A percentile compares a stretch with the other conserved stretches of the same genome.
phyloP scores from a whole-genome alignment of 2,888 invertebrate genomes.

The Antheraea yamamai region DNA sequence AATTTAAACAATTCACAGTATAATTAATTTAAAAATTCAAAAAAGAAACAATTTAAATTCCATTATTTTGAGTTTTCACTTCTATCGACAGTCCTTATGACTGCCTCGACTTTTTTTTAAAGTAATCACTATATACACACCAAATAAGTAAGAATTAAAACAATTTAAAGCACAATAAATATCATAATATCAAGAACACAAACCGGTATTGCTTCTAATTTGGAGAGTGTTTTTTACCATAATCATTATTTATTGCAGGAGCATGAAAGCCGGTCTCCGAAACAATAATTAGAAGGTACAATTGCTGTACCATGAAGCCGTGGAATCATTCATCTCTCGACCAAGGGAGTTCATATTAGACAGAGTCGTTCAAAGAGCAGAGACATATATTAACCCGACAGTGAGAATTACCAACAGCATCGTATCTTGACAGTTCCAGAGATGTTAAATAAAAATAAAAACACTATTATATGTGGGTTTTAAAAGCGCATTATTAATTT shows the following conservation, averaged over 20 bases:
- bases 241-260: not conserved
- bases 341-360: not conserved
- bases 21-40: too few species aligned
- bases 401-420: not conserved
- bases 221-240: not conserved
- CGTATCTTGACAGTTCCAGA: not conserved
- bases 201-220: constrained; percentile 4
- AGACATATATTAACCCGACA: not conserved
- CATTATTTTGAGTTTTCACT: too few species aligned
- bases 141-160: not conserved
- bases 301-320: not conserved
- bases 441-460: not conserved
- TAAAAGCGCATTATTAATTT: too few species aligned
- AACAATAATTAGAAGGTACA: not conserved
- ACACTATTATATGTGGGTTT: too few species aligned
- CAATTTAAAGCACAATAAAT: not conserved
- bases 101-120: too few species aligned
- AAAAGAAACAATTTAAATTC: too few species aligned
- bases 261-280: not conserved
- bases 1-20: too few species aligned
- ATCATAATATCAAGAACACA: not conserved
- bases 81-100: too few species aligned
- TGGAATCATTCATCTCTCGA: not conserved
- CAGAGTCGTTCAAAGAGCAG: not conserved
- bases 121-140: not conserved